A percentile compares a stretch with the other conserved stretches of the same genome.
phyloP scores from a whole-genome alignment of 2,797 vertebrate species.

The Etheostoma perlongum region DNA sequence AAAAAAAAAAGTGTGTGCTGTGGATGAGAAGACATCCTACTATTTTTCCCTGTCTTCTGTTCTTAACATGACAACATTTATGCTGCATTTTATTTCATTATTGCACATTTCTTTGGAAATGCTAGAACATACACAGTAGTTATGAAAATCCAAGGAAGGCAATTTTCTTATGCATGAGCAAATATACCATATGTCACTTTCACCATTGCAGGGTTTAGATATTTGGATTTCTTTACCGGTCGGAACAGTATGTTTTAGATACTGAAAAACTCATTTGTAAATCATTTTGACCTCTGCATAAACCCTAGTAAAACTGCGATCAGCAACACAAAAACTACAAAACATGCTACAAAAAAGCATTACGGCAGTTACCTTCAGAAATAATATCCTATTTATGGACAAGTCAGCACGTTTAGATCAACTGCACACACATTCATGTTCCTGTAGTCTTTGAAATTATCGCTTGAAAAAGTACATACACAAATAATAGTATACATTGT shows the following conservation, averaged over 20 bases:
- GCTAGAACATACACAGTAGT: background rate
- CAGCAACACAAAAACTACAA: background rate
- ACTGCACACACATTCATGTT: background rate
- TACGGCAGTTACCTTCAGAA: background rate
- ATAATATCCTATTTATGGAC: background rate
- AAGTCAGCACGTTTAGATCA: slow-evolving; percentile 11
- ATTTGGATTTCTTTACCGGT: background rate
- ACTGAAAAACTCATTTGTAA: background rate
- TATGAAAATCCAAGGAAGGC: background rate
- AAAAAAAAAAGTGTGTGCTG: background rate
- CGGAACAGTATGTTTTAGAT: background rate
- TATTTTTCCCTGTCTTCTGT: slow-evolving; percentile 11
- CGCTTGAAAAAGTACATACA: slow-evolving; percentile 1
- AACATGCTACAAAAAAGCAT: background rate
- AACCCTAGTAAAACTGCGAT: background rate
- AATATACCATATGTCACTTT: background rate
- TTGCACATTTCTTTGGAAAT: slow-evolving; percentile 6
- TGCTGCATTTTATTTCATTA: slow-evolving; percentile 30
- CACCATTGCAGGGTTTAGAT: background rate
- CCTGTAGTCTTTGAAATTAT: slow-evolving; percentile 5
- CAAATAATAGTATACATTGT: background rate
- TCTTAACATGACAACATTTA: slow-evolving; percentile 10
- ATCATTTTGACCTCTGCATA: background rate
- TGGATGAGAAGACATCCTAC: slow-evolving; percentile 7
- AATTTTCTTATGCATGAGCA: background rate